Evolutionary conservation across 2,888 invertebrate species (phyloP), one percentile per base, ranked within the genome.

Genomic region (Poecilobothrus nobilitatus): DNA sequence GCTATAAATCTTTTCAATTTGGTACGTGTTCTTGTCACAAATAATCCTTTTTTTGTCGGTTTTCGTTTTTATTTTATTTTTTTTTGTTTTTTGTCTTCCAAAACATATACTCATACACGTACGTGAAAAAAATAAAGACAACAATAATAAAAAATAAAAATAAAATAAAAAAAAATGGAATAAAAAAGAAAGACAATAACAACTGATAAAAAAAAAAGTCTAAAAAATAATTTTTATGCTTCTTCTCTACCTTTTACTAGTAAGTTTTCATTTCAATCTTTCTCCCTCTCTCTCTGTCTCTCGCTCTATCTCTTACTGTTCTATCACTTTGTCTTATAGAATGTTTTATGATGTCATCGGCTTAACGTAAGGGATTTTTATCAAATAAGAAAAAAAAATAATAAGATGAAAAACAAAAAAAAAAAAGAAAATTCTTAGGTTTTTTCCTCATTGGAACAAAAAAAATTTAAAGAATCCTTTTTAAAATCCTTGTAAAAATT

Each of bases 11-110:
- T 53, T 53, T 53, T 18, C 53, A 53, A 53, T 53, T 53, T 53
- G 53, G n/a, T 53, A 53, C 53, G 53, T 53, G 53, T 53, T 53
- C 53, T 53, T 53, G 53, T 53, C 53, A 53, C 53, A n/a, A n/a
- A 15, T 53, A 53, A 53, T 53, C 53, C 53, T n/a, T 53, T 53
- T 53, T 53, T 53, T 27, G 2, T 37, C 7, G 18, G 1, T 53
- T 53, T 6, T 2, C 41, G 7, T 5, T 27, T 27, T 27, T 27
- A 27, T 5, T n/a, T n/a, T 27, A 27, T 27, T 27, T 27, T 27
- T n/a, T 4, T 5, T 4, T 27, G 27, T 2, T 27, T 27, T 27
- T 27, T 27, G 2, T 5, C 27, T 27, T 27, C 2, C 27, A 27
- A 27, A 27, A 27, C 27, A 27, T 27, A 27, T 27, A 27, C 27